Conservation (phyloP, 2,797 vertebrate genomes). For the Peromyscus melanophrys region DNA sequence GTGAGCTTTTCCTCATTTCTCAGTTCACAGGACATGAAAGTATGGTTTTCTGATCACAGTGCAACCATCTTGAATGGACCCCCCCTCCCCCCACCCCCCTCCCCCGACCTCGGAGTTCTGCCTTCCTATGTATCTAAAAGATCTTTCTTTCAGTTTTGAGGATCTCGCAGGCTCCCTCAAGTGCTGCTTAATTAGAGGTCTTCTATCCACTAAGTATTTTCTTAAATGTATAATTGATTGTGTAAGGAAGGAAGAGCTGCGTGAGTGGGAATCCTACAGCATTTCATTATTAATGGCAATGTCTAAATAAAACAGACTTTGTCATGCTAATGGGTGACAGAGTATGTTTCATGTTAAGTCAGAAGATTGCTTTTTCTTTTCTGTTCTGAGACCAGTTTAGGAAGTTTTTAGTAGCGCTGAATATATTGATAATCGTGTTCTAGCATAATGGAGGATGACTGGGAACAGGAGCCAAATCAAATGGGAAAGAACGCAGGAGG, state of each 20-base stretch:
- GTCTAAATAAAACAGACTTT: constrained; percentile 97
- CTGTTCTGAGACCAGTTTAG: constrained; percentile 88
- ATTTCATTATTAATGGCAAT: constrained; percentile 98
- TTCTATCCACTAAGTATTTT: constrained; percentile 91
- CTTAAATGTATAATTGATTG: constrained; percentile 93
- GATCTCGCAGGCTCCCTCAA: constrained; percentile 78
- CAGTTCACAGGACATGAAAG: constrained; percentile 30
- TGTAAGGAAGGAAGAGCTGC: constrained; percentile 88
- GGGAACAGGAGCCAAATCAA: constrained; percentile 58
- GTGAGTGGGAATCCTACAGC: constrained; percentile 92
- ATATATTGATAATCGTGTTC: constrained; percentile 73
- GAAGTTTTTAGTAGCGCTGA: constrained; percentile 82
- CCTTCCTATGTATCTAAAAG: constrained; percentile 60
- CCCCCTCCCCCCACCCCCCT: too few relatives aligned
- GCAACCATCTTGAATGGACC: constrained; percentile 67
- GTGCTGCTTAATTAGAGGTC: constrained; percentile 89
- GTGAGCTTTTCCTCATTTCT: constrained; percentile 49
- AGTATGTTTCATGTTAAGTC: constrained; percentile 91
- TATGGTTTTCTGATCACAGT: constrained; percentile 70
- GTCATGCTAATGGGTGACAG: constrained; percentile 95
- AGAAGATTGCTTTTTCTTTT: constrained; percentile 79
- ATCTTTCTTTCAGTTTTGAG: constrained; percentile 82
- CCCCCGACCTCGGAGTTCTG: not conserved
- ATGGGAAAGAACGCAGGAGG: constrained; percentile 27
- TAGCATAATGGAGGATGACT: constrained; percentile 60